Evolutionary conservation across 2,888 invertebrate genomes (phyloP), one percentile per base, ranked within the genome.

Genomic region (Scelioninae gen. 2): DNA sequence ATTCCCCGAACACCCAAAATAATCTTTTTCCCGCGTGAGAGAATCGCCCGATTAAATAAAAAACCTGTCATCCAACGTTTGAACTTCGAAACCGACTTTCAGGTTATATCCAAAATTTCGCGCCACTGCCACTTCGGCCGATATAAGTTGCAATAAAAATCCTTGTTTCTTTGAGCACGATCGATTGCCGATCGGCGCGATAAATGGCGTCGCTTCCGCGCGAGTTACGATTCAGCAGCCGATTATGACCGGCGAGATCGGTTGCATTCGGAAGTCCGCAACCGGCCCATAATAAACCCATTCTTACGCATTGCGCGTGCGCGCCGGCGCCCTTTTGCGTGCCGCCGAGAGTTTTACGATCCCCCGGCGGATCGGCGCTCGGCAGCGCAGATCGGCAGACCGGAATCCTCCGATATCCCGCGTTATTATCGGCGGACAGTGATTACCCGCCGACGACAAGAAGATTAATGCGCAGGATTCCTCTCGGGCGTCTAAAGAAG

Each of bases 341-440:
- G 13, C 61, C 52, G 41, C 15, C 43, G 18, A 53, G 43, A 74
- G 74, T 77, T 77, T 78, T 77, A 69, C 77, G 74, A 77, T 77
- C 74, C 67, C 37, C 46, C 50, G 57, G 64, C 7, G 43, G 46
- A 64, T 64, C 53, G 53, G 53, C 35, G 46, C 45, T 19, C 22
- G 35, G 71, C 65, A 76, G 74, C 74, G 74, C 58, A 72, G 25
- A 65, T 63, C 71, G 75, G 57, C 53, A 53, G 55, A 65, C 60
- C 65, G 70, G 70, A 75, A 74, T 78, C 73, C n/a, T n/a, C 76
- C 74, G 76, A 78, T 78, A 78, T 76, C 77, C 67, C 72, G 74
- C n/a, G n/a, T n/a, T n/a, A n/a, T 77, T 78, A 78, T 78, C 78
- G 73, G 41, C 43, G 64, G 74, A 69, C 74, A 77, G 75, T 77